Conservation (phyloP, 1,140 invertebrate genomes). For the Aleiodes sp. region DNA sequence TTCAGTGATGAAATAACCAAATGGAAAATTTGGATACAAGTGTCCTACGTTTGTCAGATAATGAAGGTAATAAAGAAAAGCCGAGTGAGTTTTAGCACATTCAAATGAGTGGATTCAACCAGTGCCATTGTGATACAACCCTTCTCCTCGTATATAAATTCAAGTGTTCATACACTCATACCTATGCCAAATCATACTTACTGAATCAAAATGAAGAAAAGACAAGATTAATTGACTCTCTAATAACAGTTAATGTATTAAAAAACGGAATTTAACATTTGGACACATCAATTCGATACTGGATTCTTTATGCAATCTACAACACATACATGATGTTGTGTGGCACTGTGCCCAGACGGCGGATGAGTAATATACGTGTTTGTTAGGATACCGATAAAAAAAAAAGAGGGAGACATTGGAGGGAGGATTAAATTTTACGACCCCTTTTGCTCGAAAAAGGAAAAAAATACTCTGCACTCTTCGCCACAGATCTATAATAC, state of each 20-base stretch:
- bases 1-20: not conserved
- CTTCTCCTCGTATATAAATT: not conserved
- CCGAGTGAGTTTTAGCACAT: constrained; percentile 51
- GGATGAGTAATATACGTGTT: constrained; percentile 14
- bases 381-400: constrained; percentile 3
- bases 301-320: not conserved
- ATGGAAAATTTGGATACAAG: not conserved
- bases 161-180: not conserved
- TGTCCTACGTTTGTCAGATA: not conserved
- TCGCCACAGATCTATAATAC: not conserved
- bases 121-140: constrained; percentile 40
- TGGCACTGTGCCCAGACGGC: constrained; percentile 10
- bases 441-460: constrained; percentile 21
- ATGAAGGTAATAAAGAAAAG: constrained; percentile 18
- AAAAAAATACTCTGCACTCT: not conserved
- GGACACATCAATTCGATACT: not conserved
- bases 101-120: constrained; percentile 57
- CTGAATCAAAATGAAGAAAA: not conserved
- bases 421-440: constrained; percentile 30
- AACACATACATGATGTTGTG: constrained; percentile 1
- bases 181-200: not conserved
- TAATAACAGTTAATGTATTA: too few species aligned
- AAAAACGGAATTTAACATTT: not conserved
- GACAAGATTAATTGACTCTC: not conserved
- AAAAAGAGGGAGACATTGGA: constrained; percentile 5